phyloP scores from a whole-genome alignment of 2,888 invertebrate genomes.

The Drosophila flavopinicola region DNA sequence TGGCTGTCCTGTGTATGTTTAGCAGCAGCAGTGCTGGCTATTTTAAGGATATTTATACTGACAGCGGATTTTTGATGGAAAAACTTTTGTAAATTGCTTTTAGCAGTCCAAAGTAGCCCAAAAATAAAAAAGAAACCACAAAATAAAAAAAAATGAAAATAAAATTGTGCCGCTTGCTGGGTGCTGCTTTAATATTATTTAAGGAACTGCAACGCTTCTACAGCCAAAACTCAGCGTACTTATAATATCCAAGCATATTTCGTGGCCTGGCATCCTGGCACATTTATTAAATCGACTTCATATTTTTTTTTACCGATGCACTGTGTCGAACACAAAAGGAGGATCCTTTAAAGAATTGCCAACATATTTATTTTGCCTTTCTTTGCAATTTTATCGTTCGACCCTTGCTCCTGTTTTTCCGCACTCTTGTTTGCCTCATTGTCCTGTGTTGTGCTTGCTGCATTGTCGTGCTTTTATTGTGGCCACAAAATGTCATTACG shows the following conservation, averaged over 20 bases:
- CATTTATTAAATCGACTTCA: slow-evolving; percentile 78
- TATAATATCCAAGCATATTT: slow-evolving; percentile 22
- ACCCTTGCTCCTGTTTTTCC: not conserved
- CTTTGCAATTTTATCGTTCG: slow-evolving; percentile 43
- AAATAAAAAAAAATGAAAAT: slow-evolving; percentile 4
- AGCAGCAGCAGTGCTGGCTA: slow-evolving; percentile 64
- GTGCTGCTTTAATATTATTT: slow-evolving; percentile 38
- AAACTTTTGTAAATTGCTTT: slow-evolving; percentile 84
- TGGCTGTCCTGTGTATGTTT: slow-evolving; percentile 47
- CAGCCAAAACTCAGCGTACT: slow-evolving; percentile 9
- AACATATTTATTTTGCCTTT: slow-evolving; percentile 45
- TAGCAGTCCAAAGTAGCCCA: slow-evolving; percentile 47
- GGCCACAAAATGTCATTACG: slow-evolving; percentile 37
- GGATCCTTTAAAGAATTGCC: slow-evolving; percentile 32
- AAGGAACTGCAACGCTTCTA: slow-evolving; percentile 20
- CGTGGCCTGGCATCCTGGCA: slow-evolving; percentile 33
- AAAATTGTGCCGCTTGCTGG: slow-evolving; percentile 10
- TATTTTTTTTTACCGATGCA: slow-evolving; percentile 55
- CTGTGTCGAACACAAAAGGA: slow-evolving; percentile 5
- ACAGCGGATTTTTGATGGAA: slow-evolving; percentile 83
- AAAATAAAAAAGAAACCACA: slow-evolving; percentile 28
- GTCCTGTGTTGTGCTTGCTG: slow-evolving; percentile 46
- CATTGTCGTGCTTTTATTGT: slow-evolving; percentile 48
- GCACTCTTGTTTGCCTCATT: slow-evolving; percentile 29
- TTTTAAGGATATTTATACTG: slow-evolving; percentile 84